A percentile compares a stretch with the other conserved stretches of the same genome.
Evolutionary conservation across 2,797 vertebrate species (phyloP).

Genomic region (Chaenodraco wilsoni): DNA sequence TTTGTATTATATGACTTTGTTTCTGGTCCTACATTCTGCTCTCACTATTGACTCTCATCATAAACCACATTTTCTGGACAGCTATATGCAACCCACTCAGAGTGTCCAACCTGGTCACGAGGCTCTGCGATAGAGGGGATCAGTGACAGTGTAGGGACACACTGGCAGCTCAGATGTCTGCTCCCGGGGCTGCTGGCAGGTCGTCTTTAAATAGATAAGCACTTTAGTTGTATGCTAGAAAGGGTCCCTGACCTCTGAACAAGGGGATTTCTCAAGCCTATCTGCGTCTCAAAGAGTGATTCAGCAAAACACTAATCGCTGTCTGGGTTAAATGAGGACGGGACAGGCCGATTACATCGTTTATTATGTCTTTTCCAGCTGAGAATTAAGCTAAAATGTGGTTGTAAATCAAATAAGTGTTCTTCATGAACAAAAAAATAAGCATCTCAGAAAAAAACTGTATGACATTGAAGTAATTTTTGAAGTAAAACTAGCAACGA

Average conservation of each 20-base stretch:
- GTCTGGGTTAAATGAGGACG: slow-evolving; percentile 2
- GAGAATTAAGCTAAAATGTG: slow-evolving; percentile 19
- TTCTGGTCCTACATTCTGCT: slow-evolving; percentile 10
- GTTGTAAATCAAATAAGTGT: slow-evolving; percentile 4
- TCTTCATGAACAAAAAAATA: background rate
- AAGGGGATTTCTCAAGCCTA: slow-evolving; percentile 66
- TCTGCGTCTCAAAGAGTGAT: slow-evolving; percentile 60
- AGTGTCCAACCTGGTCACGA: slow-evolving; percentile 70
- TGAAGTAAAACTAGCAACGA: background rate
- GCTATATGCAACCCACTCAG: slow-evolving; percentile 33
- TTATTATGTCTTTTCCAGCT: slow-evolving; percentile 18
- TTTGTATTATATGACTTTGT: slow-evolving; percentile 27
- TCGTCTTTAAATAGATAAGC: slow-evolving; percentile 87
- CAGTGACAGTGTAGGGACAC: slow-evolving; percentile 68
- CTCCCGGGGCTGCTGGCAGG: slow-evolving; percentile 57
- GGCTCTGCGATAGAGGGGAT: slow-evolving; percentile 76
- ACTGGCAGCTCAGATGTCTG: slow-evolving; percentile 74
- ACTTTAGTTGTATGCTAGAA: slow-evolving; percentile 68
- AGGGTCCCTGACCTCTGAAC: slow-evolving; percentile 55
- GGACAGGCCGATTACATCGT: slow-evolving; percentile 9
- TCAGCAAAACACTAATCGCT: slow-evolving; percentile 63
- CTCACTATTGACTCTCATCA: slow-evolving; percentile 40
- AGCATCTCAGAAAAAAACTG: background rate
- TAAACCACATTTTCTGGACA: slow-evolving; percentile 38
- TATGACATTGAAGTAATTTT: too few species aligned